Base-by-base conservation (phyloP, 2,888 invertebrate species). In the Camptogramma bilineatum region DNA sequence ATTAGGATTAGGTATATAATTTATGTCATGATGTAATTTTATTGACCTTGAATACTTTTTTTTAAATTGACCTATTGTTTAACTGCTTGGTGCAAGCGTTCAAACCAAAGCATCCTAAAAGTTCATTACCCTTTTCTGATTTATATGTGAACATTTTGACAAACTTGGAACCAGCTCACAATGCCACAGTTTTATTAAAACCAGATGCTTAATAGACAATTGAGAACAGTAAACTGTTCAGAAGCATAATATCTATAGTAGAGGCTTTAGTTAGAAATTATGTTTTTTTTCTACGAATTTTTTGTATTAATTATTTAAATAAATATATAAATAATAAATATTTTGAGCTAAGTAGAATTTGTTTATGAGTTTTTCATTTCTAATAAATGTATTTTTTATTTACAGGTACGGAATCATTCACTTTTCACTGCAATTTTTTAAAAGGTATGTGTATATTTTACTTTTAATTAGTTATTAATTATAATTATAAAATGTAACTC, bases 161-260 rank as follows among this genome's bases (percentile, higher is more conserved):
- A 61, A 18, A 58, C 66, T 65, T 53, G 21, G 50, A 50, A 62
- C 59, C 16, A 39, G 47, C 46, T 52, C 17, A 58, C 51, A 62
- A 59, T 28, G 28, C 47, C 80, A 82, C 60, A 63, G 58, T 59
- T 86, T 87, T 84, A 87, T 86, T 80, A 77, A 78, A 83, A 85
- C 79, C 91, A 91, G 88, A 91, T 90, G 91, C 80, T 78, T 79
- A 74, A 76, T 78, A 80, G 73, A 77, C 78, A 81, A 82, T 88
- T 74, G 81, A 82, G 83, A 47, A 61, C 53, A 53, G 61, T 21
- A 17, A 55, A 52, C 55, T 52, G 16, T 65, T 61, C 52, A 53
- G 61, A 57, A 65, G 61, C 59, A 47, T 64, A 28, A 59, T 59
- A 51, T 62, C 19, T 61, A 21, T 31, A 31, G 55, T 61, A 28